Evolutionary conservation across 2,797 vertebrate genomes (phyloP).

Genomic region (Thalassophryne amazonica): DNA sequence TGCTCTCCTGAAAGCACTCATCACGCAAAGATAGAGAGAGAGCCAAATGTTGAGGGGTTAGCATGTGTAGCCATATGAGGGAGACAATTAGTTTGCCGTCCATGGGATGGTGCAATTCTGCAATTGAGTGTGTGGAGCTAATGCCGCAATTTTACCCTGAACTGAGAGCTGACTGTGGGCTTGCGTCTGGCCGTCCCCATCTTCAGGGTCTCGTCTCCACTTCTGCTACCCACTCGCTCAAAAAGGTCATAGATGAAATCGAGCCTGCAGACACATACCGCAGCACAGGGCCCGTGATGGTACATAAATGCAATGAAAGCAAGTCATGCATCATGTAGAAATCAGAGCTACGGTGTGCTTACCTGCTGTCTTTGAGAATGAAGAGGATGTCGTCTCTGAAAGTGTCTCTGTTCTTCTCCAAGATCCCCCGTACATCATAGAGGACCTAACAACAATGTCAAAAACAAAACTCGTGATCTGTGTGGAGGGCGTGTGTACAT

Average conservation of each 20-base stretch:
- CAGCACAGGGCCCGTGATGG: neutral
- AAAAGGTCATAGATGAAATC: slow-evolving; percentile 96
- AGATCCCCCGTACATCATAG: slow-evolving; percentile 87
- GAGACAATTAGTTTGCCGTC: slow-evolving; percentile 32
- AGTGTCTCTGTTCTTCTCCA: slow-evolving; percentile 93
- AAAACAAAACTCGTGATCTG: neutral
- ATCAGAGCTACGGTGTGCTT: neutral
- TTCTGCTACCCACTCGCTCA: slow-evolving; percentile 88
- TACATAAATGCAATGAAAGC: no score
- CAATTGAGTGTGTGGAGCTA: neutral
- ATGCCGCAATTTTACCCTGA: slow-evolving; percentile 65
- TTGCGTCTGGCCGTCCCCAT: slow-evolving; percentile 91
- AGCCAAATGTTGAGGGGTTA: slow-evolving; percentile 22
- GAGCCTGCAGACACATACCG: slow-evolving; percentile 69
- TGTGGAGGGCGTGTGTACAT: neutral
- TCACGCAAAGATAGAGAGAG: slow-evolving; percentile 1
- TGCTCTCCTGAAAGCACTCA: slow-evolving; percentile 19
- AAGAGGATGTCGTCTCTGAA: slow-evolving; percentile 92
- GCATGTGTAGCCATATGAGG: slow-evolving; percentile 11
- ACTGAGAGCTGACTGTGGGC: slow-evolving; percentile 90
- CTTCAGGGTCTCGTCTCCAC: slow-evolving; percentile 86
- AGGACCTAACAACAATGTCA: slow-evolving; percentile 78
- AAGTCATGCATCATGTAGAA: neutral
- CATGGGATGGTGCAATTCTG: slow-evolving; percentile 11
- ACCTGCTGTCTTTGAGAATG: slow-evolving; percentile 92